phyloP scores from a whole-genome alignment of 2,888 invertebrate species.

The Cecidostiba fungosa region DNA sequence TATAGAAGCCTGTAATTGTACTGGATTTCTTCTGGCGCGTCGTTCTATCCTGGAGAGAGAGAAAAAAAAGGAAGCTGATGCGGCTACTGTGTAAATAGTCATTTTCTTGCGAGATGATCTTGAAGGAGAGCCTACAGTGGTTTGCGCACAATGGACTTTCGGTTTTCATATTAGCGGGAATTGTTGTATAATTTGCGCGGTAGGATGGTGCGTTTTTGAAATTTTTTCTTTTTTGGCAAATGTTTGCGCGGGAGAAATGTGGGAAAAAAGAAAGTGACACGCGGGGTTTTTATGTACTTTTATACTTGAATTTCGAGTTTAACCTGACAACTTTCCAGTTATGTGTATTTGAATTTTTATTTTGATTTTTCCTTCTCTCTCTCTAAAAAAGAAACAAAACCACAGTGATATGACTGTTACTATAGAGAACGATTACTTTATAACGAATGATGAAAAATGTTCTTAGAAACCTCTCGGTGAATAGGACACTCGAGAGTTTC shows the following conservation, averaged over 20 bases:
- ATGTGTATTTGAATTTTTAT: too few relatives aligned
- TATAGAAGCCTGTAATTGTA: conserved; percentile 9
- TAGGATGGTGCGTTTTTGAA: not conserved
- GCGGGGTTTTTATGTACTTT: too few relatives aligned
- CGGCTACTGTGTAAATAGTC: not conserved
- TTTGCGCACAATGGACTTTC: not conserved
- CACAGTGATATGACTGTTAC: not conserved
- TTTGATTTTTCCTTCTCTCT: too few relatives aligned
- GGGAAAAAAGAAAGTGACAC: not conserved
- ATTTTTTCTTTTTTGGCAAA: not conserved
- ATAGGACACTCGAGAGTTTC: conserved; percentile 12
- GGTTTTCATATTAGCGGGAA: not conserved
- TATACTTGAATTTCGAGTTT: too few relatives aligned
- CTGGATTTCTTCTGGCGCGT: conserved; percentile 19
- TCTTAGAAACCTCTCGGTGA: conserved; percentile 8
- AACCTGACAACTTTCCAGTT: too few relatives aligned
- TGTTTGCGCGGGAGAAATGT: not conserved
- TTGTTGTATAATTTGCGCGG: not conserved
- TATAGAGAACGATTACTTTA: not conserved
- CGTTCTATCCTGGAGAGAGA: not conserved
- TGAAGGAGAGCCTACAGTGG: not conserved
- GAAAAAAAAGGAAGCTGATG: not conserved
- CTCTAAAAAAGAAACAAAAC: too few relatives aligned
- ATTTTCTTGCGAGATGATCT: not conserved
- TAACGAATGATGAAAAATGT: not conserved